phyloP scores from a whole-genome alignment of 2,797 vertebrate genomes.

The Phoeniculus purpureus region DNA sequence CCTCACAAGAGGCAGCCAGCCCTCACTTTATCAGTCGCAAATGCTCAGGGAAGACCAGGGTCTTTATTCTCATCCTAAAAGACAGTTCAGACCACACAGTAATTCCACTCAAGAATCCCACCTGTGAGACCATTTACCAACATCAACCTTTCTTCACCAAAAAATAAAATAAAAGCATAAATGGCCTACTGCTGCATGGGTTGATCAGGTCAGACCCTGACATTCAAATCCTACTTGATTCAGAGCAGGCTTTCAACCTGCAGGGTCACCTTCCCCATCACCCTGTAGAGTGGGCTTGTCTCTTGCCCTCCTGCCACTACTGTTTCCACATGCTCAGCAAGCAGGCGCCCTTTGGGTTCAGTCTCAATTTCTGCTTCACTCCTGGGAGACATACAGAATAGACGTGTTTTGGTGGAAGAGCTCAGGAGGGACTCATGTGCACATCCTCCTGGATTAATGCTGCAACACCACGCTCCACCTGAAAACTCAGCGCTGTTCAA shows the following conservation, averaged over 20 bases:
- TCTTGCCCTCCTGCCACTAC: not conserved
- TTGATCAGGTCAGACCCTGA: not conserved
- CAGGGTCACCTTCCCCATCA: not conserved
- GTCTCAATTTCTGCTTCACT: not conserved
- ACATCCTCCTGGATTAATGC: not conserved
- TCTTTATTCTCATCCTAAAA: not conserved
- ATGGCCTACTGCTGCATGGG: not conserved
- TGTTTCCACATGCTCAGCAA: not conserved
- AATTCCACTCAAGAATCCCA: not conserved
- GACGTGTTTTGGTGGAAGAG: not conserved
- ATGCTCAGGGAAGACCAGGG: not conserved
- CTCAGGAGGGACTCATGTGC: not conserved
- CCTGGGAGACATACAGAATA: not conserved
- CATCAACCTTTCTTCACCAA: not conserved
- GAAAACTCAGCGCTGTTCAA: not conserved
- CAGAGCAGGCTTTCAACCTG: not conserved
- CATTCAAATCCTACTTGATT: not conserved
- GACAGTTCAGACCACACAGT: not conserved
- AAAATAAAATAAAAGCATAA: not conserved
- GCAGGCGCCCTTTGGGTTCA: not conserved
- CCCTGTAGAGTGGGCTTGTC: not conserved
- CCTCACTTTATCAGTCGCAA: not conserved
- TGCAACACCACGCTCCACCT: fast-evolving
- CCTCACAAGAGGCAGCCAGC: not conserved
- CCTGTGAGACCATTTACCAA: not conserved